These are phyloP conservation scores for Ctenosaura bakeri DNA, from an alignment of 2,797 vertebrate genomes.

Conservation along the genomic window DNA sequence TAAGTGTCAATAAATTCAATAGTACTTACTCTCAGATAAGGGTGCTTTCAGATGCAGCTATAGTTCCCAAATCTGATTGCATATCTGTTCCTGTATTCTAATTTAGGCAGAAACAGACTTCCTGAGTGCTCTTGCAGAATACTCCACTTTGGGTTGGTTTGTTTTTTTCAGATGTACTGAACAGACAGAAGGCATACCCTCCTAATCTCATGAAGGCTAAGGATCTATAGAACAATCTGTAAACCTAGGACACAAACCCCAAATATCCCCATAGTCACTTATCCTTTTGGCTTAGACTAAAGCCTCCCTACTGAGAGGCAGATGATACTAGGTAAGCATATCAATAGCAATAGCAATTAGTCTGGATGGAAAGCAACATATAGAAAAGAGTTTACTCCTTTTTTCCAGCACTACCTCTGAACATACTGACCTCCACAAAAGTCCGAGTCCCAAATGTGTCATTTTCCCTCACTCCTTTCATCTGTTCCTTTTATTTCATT, in stretches of 20 bases:
- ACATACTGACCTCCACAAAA: slow-evolving; percentile 7
- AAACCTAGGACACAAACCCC: slow-evolving; percentile 10
- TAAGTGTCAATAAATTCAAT: background rate
- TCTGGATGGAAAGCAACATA: slow-evolving; percentile 5
- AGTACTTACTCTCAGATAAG: background rate
- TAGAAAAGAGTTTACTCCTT: background rate
- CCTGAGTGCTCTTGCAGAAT: background rate
- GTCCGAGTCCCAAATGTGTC: background rate
- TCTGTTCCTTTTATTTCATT: background rate
- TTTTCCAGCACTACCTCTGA: background rate
- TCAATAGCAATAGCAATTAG: background rate
- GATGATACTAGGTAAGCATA: slow-evolving; percentile 14
- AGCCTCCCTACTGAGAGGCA: slow-evolving; percentile 3
- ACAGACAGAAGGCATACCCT: slow-evolving; percentile 2
- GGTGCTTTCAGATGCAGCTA: background rate
- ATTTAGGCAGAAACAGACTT: background rate
- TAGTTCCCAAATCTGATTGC: background rate
- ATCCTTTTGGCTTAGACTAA: slow-evolving; percentile 14
- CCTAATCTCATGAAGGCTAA: background rate
- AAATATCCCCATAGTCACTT: background rate
- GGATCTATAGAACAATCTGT: slow-evolving; percentile 6
- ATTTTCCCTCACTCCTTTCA: slow-evolving; percentile 6
- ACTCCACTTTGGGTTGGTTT: too few species aligned
- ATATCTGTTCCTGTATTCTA: background rate
- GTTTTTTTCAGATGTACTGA: background rate